Evolutionary conservation across 1,140 invertebrate species (phyloP).

Genomic region (Macrocentrus cingulum): DNA sequence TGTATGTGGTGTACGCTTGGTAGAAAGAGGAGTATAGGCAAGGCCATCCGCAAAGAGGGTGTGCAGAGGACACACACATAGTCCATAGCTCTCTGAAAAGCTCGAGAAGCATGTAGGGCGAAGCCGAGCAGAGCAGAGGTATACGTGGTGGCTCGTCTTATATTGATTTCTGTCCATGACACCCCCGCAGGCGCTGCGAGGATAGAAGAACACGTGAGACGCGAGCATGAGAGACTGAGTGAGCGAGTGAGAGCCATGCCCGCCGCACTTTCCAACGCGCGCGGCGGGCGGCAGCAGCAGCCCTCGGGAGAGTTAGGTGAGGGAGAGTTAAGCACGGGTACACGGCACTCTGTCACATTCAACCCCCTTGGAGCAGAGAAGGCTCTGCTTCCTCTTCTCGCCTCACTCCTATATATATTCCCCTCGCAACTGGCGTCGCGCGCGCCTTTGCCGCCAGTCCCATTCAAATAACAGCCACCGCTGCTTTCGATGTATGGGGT

Average conservation of each 20-base stretch:
- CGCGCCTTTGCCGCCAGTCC: conserved; percentile 31
- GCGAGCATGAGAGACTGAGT: conserved; percentile 18
- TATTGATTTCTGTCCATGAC: conserved; percentile 60
- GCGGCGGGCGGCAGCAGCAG: conserved; percentile 46
- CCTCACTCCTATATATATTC: neutral
- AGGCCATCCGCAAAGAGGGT: conserved; percentile 22
- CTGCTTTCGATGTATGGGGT: conserved; percentile 35
- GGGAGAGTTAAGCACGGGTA: neutral
- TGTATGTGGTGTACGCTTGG: conserved; percentile 27
- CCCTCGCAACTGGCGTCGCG: conserved; percentile 31
- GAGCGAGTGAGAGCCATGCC: conserved; percentile 33
- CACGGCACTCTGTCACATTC: conserved; percentile 57
- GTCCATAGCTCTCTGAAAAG: conserved; percentile 12
- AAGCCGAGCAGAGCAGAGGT: conserved; percentile 33
- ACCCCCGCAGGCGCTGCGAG: conserved; percentile 35
- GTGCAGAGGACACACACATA: no score
- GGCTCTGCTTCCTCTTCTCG: conserved; percentile 1
- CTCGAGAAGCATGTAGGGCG: conserved; percentile 22
- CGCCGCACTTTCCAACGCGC: conserved; percentile 53
- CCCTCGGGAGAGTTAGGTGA: neutral
- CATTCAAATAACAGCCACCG: conserved; percentile 58
- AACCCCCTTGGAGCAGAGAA: conserved; percentile 34
- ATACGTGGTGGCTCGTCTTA: conserved; percentile 56
- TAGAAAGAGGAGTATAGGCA: conserved; percentile 26
- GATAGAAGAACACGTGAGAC: conserved; percentile 7